These are phyloP conservation scores for Mastacembelus armatus DNA, from an alignment of 2,797 vertebrate species.

Conservation along the genomic window DNA sequence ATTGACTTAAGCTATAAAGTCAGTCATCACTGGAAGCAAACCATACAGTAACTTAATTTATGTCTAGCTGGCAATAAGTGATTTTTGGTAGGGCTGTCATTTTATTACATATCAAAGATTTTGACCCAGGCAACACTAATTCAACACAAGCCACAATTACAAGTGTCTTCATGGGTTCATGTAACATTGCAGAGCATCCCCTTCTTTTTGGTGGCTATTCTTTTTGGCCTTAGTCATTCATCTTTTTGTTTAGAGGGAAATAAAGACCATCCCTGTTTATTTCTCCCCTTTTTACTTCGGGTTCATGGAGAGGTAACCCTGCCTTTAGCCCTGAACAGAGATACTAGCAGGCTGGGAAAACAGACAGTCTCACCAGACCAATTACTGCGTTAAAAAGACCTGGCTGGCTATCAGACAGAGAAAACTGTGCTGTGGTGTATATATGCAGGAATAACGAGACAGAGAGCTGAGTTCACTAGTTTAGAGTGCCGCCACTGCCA, in stretches of 20 bases:
- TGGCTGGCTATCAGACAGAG: slow-evolving; percentile 67
- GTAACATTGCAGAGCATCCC: slow-evolving; percentile 1
- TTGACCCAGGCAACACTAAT: not conserved
- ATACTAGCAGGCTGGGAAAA: slow-evolving; percentile 60
- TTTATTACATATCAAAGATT: not conserved
- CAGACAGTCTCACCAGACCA: slow-evolving; percentile 73
- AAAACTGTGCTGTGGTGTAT: slow-evolving; percentile 48
- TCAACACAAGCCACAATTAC: not conserved
- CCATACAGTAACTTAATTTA: too few species aligned
- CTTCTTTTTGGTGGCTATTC: not conserved
- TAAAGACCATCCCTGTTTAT: slow-evolving; percentile 34
- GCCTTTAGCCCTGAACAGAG: slow-evolving; percentile 60
- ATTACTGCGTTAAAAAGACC: slow-evolving; percentile 71
- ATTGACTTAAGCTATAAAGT: too few species aligned
- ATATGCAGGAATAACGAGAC: slow-evolving; percentile 69
- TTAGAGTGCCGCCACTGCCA: slow-evolving; percentile 54
- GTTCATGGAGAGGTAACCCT: slow-evolving; percentile 56
- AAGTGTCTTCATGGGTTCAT: not conserved
- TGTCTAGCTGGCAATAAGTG: too few species aligned
- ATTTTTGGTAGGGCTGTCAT: too few species aligned
- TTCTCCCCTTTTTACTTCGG: slow-evolving; percentile 16
- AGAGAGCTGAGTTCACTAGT: slow-evolving; percentile 59
- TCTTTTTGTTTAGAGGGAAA: slow-evolving; percentile 34
- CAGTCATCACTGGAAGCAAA: too few species aligned
- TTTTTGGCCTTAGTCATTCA: slow-evolving; percentile 26